Evolutionary conservation across 1,140 invertebrate species (phyloP), one percentile per base, ranked within the genome.

Genomic region (Bombus terrestris): DNA sequence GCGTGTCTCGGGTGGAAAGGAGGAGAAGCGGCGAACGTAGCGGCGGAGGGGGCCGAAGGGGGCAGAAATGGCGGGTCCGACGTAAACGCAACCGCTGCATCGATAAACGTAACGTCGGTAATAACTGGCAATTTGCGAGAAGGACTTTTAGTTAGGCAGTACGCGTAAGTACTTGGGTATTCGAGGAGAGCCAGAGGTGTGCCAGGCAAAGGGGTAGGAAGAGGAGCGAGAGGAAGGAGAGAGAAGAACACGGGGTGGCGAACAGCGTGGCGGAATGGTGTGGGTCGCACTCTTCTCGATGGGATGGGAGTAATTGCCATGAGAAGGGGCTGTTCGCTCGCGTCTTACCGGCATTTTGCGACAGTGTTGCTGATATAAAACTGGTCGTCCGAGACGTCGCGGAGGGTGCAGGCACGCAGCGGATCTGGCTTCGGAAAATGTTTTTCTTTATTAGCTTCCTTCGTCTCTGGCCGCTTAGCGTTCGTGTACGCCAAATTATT

Each of bases 111-210:
- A 90, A 92, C 91, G 83, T 89, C 69, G 84, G 92, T 94, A 94
- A 95, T 95, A 95, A 94, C 93, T 91, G 85, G 92, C 92, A 95
- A 95, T 95, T 95, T 95, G 91, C 91, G 90, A 92, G 89, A 88
- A 88, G 93, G 91, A 93, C 93, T 93, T 94, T 94, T 94, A 94
- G 91, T 93, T 90, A 93, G 91, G 90, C 91, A 89, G 91, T 86
- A 90, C 90, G 88, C 86, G 86, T 91, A 62, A 53, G 47, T 62
- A 91, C 86, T 73, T 76, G 76, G 87, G 41, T 47, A 86, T 90
- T 91, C 81, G 75, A 69, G 37, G 59, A 32, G 75, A 77, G 57
- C 35, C 73, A n/a, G n/a, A n/a, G 73, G 47, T 57, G 74, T 0
- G 85, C 62, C 64, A 80, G 59, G 32, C 37, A 37, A 77, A 78